These are phyloP conservation scores for Oikopleura vanhoeffeni DNA, from an alignment of 23 tunicate genomes.

Conservation along the genomic window DNA sequence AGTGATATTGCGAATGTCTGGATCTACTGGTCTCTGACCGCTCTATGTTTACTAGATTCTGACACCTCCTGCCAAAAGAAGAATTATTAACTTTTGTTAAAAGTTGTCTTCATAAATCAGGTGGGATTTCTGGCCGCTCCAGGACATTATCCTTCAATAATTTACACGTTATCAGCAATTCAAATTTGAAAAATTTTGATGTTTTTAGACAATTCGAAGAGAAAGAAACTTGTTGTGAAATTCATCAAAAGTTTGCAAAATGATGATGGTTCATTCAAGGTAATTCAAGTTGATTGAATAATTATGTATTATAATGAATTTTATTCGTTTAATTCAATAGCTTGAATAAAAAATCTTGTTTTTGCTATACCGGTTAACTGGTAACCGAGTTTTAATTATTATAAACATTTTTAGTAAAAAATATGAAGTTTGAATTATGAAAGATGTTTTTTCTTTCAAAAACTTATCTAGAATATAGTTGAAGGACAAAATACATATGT, in stretches of 20 bases:
- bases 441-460: no score
- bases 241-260: slow-evolving; percentile 49
- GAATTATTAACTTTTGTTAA: slow-evolving; percentile 42
- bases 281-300: slow-evolving; percentile 30
- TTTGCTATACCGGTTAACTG: no score
- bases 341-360: no score
- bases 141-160: slow-evolving; percentile 40
- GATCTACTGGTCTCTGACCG: slow-evolving; percentile 79
- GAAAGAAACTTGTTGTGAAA: slow-evolving; percentile 33
- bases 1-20: slow-evolving; percentile 69
- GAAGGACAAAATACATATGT: no score
- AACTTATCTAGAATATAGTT: no score
- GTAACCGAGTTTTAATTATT: no score
- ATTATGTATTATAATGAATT: no score
- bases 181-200: slow-evolving; percentile 22
- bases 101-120: slow-evolving; percentile 40
- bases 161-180: slow-evolving; percentile 72
- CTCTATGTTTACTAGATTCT: slow-evolving; percentile 36
- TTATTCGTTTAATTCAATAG: no score
- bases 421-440: no score
- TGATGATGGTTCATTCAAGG: slow-evolving; percentile 46
- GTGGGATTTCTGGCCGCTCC: slow-evolving; percentile 84
- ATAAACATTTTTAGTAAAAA: no score
- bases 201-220: slow-evolving; percentile 29
- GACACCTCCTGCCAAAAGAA: slow-evolving; percentile 19